Evolutionary conservation across 64 coral and sea anemone species (phyloP), one percentile per base, ranked within the genome.

Genomic region (Orbicella faveolata): DNA sequence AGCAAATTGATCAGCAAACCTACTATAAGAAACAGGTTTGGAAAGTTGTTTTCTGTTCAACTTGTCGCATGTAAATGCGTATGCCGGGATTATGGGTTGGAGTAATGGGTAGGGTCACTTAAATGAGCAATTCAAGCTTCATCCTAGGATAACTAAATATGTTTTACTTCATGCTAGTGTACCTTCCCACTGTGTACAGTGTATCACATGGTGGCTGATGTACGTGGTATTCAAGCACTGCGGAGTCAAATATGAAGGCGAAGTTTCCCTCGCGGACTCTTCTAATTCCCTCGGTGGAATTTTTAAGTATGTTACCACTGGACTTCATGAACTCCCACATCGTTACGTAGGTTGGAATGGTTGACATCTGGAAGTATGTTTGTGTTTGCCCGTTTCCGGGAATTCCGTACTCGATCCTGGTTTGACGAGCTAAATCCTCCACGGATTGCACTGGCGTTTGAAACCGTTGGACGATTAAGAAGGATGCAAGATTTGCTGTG

Each of bases 321-420:
- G 87, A 86, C 57, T 79, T 90, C 88, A 94, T 94, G 64, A 80
- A 90, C 65, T 94, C 93, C 93, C 93, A 94, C 93, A 94, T 94
- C 11, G 93, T 94, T 14, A 90, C 93, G 35, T 86, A 94, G 3
- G 88, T 94, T 23, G 93, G 93, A n/a, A 90, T 87, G 37, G 88
- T 90, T 21, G 93, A 94, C 3, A 74, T 87, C 75, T 94, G 92
- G 34, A 94, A 94, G 88, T 72, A 94, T 36, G 69, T 94, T 41
- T 94, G 92, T 9, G 81, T 83, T 54, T 94, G 92, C 10, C 87
- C 74, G 2, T 86, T 73, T 52, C 75, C 61, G 2, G 88, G 80
- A 9, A 89, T 68, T 37, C 92, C 92, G 48, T 94, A 94, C 26
- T 94, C 37, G n/a, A 94, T 90, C 80, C 90, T 94, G 18, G 88